Conservation (phyloP, 2,797 vertebrate species). For the Leontopithecus rosalia region DNA sequence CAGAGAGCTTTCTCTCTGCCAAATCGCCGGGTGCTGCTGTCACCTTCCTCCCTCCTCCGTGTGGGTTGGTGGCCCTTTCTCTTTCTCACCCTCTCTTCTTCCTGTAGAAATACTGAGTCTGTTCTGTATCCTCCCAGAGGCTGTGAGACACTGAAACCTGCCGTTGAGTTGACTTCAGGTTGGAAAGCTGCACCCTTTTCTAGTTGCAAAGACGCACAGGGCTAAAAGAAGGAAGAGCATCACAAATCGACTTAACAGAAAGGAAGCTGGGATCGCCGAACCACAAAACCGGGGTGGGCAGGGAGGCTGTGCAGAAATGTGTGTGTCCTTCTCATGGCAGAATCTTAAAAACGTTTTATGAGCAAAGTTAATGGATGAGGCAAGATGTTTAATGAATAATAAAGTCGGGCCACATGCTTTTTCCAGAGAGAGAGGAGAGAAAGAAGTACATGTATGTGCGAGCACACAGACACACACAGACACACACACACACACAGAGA, state of each 20-base stretch:
- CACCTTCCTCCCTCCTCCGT: not conserved
- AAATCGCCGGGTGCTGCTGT: fast-evolving
- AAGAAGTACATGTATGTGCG: too few species aligned
- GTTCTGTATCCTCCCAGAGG: not conserved
- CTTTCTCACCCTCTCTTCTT: not conserved
- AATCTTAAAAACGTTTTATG: conserved; percentile 6
- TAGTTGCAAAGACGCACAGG: not conserved
- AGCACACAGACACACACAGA: not conserved
- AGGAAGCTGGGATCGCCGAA: not conserved
- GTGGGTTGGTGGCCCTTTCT: too few species aligned
- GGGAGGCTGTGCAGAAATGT: too few species aligned
- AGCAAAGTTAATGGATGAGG: not conserved
- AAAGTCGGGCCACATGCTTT: conserved; percentile 29
- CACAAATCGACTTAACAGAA: too few species aligned
- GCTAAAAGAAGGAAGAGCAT: not conserved
- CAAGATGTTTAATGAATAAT: conserved; percentile 24
- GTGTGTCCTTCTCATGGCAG: not conserved
- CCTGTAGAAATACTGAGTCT: not conserved
- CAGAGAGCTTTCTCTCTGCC: too few species aligned
- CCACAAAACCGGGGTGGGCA: fast-evolving
- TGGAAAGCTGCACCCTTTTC: fast-evolving
- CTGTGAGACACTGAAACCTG: not conserved
- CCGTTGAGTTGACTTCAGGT: not conserved
- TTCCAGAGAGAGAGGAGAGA: not conserved
- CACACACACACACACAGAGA: not conserved